These are phyloP conservation scores for Xiphias gladius DNA, from an alignment of 2,113 vertebrate genomes.

Conservation along the genomic window DNA sequence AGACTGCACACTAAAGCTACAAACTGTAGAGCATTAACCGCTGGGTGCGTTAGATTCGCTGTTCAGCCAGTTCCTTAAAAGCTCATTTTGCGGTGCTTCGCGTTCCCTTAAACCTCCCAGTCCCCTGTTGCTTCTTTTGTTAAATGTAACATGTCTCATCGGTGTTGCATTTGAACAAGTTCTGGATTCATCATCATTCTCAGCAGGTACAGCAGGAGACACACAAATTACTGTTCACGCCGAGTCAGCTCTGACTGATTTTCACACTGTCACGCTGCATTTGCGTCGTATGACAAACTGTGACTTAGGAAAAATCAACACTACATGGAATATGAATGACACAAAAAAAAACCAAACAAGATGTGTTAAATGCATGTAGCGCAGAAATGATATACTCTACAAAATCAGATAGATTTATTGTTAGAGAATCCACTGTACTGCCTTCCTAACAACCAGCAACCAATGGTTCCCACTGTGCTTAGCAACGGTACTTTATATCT, in stretches of 20 bases:
- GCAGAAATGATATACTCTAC: background rate
- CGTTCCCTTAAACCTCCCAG: background rate
- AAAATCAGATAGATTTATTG: too few species aligned
- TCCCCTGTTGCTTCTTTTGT: constrained; percentile 15
- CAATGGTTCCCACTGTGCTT: background rate
- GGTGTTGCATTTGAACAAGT: constrained; percentile 28
- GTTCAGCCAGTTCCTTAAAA: background rate
- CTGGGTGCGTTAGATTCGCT: constrained; percentile 19
- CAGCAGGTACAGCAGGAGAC: background rate
- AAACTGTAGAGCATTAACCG: constrained; percentile 15
- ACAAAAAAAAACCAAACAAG: background rate
- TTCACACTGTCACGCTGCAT: background rate
- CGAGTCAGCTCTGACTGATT: background rate
- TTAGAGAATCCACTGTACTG: background rate
- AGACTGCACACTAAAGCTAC: constrained; percentile 39
- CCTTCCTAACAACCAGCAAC: constrained; percentile 23
- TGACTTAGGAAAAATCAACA: background rate
- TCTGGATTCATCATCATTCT: constrained; percentile 25
- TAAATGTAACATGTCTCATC: constrained; percentile 17
- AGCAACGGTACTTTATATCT: background rate
- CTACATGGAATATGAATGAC: background rate
- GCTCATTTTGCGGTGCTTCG: constrained; percentile 41
- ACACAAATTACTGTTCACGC: background rate
- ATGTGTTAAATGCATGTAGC: too few species aligned
- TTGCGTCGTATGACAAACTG: background rate